Conservation (phyloP, 2,113 vertebrate genomes). For the Azemiops feae region DNA sequence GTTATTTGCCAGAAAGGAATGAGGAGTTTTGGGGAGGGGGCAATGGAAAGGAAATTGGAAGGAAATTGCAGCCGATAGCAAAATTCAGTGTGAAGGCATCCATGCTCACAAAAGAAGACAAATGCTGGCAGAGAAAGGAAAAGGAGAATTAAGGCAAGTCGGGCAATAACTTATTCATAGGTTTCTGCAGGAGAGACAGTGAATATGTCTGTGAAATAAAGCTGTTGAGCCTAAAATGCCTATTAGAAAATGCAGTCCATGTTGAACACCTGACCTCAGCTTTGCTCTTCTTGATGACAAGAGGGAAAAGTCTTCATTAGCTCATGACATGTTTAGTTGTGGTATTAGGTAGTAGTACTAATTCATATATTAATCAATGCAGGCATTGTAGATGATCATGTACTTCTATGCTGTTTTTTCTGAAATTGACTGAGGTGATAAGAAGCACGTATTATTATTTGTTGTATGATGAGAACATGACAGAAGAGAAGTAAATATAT, state of each 20-base stretch:
- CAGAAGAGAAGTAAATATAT: background rate
- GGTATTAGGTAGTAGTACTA: conserved; percentile 43
- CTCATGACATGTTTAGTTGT: conserved; percentile 50
- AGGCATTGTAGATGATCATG: background rate
- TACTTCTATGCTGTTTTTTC: background rate
- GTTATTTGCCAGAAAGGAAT: conserved; percentile 18
- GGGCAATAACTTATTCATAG: conserved; percentile 68
- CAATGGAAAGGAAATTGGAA: background rate
- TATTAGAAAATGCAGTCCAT: conserved; percentile 55
- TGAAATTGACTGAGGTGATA: background rate
- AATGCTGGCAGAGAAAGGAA: conserved; percentile 51
- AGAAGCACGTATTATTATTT: background rate
- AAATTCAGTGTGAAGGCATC: conserved; percentile 40
- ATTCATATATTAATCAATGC: background rate
- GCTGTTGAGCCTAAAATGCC: conserved; percentile 50
- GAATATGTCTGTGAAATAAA: conserved; percentile 62
- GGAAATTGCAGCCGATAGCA: conserved; percentile 30
- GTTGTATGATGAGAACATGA: background rate
- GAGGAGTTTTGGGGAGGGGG: background rate
- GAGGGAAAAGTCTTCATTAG: conserved; percentile 44
- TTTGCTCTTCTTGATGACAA: conserved; percentile 50
- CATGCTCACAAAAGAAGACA: conserved; percentile 51
- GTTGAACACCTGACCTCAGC: conserved; percentile 57
- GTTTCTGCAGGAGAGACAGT: conserved; percentile 56
- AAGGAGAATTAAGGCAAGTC: conserved; percentile 44